Evolutionary conservation across 2,888 invertebrate genomes (phyloP).

Genomic region (Andrena dorsata): DNA sequence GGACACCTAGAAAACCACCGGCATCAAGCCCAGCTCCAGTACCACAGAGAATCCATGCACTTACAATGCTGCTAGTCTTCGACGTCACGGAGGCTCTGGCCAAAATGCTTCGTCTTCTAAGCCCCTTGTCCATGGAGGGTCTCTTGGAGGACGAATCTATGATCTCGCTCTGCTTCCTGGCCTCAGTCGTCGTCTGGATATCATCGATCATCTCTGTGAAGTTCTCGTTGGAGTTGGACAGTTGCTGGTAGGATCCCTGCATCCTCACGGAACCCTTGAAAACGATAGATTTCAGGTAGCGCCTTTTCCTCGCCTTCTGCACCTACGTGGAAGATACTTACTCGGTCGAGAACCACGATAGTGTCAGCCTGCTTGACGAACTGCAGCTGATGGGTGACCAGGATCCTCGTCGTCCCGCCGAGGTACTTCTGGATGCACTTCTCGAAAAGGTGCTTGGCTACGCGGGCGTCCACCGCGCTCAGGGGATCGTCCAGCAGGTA

Average conservation of each 20-base stretch:
- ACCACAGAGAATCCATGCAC: not conserved
- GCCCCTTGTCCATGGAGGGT: not conserved
- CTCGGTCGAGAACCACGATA: conserved; percentile 84
- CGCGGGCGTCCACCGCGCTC: conserved; percentile 93
- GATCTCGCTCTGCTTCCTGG: not conserved
- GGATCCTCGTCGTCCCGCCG: conserved; percentile 87
- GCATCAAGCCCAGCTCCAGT: not conserved
- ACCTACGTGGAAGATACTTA: conserved; percentile 61
- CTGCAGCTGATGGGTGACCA: conserved; percentile 91
- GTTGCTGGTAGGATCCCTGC: conserved; percentile 53
- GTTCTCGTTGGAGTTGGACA: conserved; percentile 27
- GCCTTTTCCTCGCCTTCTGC: not conserved
- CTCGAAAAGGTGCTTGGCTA: conserved; percentile 91
- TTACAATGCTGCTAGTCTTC: conserved; percentile 50
- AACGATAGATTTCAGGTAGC: not conserved
- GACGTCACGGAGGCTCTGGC: conserved; percentile 45
- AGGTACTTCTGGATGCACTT: conserved; percentile 89
- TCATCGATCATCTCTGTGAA: conserved; percentile 48
- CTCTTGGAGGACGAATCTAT: not conserved
- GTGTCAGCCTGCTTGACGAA: conserved; percentile 86
- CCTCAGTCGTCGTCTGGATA: conserved; percentile 28
- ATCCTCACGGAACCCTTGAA: conserved; percentile 60
- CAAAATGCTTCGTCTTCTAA: not conserved
- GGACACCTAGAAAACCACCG: conserved; percentile 48
- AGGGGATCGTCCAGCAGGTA: conserved; percentile 93